Evolutionary conservation across 2,797 vertebrate species (phyloP).

Genomic region (Diplodus puntazzo): DNA sequence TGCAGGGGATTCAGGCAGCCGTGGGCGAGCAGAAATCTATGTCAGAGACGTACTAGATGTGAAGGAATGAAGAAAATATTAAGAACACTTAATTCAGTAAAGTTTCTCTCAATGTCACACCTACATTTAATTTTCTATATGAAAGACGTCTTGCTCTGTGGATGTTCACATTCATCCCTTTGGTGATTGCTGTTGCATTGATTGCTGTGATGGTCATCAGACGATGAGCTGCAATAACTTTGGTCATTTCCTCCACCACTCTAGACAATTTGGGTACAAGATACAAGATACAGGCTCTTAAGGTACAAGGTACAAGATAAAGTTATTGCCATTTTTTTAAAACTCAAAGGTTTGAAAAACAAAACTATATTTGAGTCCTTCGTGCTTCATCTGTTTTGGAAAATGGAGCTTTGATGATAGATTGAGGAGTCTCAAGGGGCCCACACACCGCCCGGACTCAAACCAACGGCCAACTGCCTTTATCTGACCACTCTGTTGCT

Average conservation of each 20-base stretch:
- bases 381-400: no score
- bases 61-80: background rate
- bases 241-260: background rate
- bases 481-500: no score
- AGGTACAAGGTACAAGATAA: background rate
- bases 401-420: no score
- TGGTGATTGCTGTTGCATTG: background rate
- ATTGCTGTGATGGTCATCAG: background rate
- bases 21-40: background rate
- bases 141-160: no score
- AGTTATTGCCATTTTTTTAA: no score
- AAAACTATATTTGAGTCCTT: no score
- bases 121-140: background rate
- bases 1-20: constrained; percentile 1
- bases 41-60: background rate
- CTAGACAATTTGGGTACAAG: constrained; percentile 4
- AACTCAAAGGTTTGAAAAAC: no score
- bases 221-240: background rate
- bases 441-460: no score
- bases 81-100: background rate
- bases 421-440: no score
- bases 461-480: no score
- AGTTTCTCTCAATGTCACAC: background rate
- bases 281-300: no score
- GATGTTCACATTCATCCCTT: background rate